phyloP scores from a whole-genome alignment of 2,888 invertebrate species.

The Polydrusus pterygomalis region DNA sequence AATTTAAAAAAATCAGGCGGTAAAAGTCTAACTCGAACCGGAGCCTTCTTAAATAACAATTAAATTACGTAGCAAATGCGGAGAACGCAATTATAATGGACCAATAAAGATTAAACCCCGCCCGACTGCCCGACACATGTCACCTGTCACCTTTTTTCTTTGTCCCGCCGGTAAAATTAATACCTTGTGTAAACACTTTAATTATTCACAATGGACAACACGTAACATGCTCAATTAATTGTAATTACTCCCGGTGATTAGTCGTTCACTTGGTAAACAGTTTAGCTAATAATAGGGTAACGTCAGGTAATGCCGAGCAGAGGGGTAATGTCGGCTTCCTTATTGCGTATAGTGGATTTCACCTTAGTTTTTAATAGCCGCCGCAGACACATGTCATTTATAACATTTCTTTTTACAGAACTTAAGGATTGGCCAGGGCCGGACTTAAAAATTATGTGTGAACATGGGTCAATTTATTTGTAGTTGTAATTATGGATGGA shows the following conservation, averaged over 20 bases:
- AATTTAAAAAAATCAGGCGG: too few relatives aligned
- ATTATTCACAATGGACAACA: slow-evolving; percentile 34
- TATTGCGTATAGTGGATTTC: too few relatives aligned
- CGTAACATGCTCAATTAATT: slow-evolving; percentile 30
- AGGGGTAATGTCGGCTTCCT: too few relatives aligned
- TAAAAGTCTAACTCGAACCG: too few relatives aligned
- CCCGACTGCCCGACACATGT: slow-evolving; percentile 36
- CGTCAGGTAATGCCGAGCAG: not conserved
- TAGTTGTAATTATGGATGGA: too few relatives aligned
- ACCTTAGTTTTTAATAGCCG: too few relatives aligned
- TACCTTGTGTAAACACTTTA: slow-evolving; percentile 37
- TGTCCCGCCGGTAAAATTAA: slow-evolving; percentile 40
- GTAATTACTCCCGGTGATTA: slow-evolving; percentile 16
- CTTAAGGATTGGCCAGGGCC: too few relatives aligned
- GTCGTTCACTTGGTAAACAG: slow-evolving; percentile 18
- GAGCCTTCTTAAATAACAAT: not conserved
- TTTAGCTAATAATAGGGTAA: not conserved
- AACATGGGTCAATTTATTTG: too few relatives aligned
- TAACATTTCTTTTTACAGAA: too few relatives aligned
- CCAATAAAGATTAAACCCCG: slow-evolving; percentile 45
- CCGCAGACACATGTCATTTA: too few relatives aligned
- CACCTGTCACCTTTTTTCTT: slow-evolving; percentile 31
- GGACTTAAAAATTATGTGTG: too few relatives aligned
- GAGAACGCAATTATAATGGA: slow-evolving; percentile 25
- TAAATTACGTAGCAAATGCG: slow-evolving; percentile 1